Base-by-base conservation (phyloP, 37 sponge, comb jelly and placozoan genomes). In the Haliclona indistincta region DNA sequence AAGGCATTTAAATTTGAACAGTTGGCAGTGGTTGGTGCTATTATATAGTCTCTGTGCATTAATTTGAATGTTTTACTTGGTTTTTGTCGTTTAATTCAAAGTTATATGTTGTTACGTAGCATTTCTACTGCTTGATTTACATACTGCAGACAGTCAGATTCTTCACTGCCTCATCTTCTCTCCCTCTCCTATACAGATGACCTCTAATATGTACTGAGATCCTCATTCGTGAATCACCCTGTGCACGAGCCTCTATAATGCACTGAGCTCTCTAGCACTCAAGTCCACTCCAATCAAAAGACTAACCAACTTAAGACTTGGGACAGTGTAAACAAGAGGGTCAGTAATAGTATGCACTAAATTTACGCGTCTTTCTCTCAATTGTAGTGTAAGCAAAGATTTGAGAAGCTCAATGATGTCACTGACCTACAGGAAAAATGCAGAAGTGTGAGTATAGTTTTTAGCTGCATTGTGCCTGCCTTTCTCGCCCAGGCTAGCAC, bases 201-300 rank as follows among this genome's bases (percentile, higher is more conserved):
- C 72, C 82, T 0, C 86, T 88, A 88, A 88, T 91, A 45, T 64
- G 56, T 20, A 91, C 92, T 26, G 88, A 86, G 76, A 75, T 91
- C 10, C 71, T 91, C 33, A 37, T 33, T 2, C 77, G 71, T 28
- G 76, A 86, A 39, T 70, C 88, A 2, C 68, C 72, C 0, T 13
- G 37, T 19, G 72, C 49, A 2, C 34, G 92, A 3, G 92, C 80
- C 1, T 64, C 25, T 2, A 79, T 79, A 13, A 83, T 91, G 6
- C 88, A 86, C 38, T 77, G 85, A 67, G 76, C 87, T 53, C 68
- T n/a, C n/a, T 81, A 49, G 86, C 91, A 19, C 79, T 90, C 17
- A 56, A 61, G 52, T 90, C 82, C 0, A 76, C 75, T 22, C 49
- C 68, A 30, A 68, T 90, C 32, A 75, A 43, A 29, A 33, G 74